Evolutionary conservation across 2,888 invertebrate genomes (phyloP), one percentile per base, ranked within the genome.

Genomic region (Hirtodrosophila cameraria): DNA sequence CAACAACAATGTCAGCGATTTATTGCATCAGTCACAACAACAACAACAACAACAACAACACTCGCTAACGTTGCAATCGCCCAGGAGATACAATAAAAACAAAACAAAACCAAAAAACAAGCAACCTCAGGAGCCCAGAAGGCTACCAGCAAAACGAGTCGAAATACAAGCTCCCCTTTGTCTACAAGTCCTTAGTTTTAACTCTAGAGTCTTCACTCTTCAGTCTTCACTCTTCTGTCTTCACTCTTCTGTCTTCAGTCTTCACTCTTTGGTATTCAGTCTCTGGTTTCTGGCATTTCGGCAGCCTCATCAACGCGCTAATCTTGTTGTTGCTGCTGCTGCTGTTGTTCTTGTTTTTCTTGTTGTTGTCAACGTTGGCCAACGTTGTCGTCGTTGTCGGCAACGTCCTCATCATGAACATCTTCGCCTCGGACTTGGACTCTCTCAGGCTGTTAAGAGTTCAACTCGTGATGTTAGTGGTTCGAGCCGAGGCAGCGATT

Each of bases 381-480:
- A 28, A 45, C 18, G 58, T 50, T 43, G 53, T 55, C 38, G 54
- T 62, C 49, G 62, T 68, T 61, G 71, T 68, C 65, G 65, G 68
- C 68, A 69, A 72, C 66, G 67, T 77, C 78, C 65, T 75, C 81
- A 68, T 81, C 81, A 81, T 66, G 72, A 66, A 63, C 72, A 73
- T 72, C 80, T 63, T 70, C 66, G 41, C 39, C 55, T 61, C 48
- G 49, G 55, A 66, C 66, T 45, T 55, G 48, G 55, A 53, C 72
- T 36, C 70, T 84, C 79, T 78, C 84, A 81, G 85, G 86, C 83
- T 72, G 88, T 86, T 88, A 84, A 86, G 83, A 88, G 88, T 88
- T 88, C 88, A 88, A 88, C 75, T 88, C 88, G 88, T 88, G 88
- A 88, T 85, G 86, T 79, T 86, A 85, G 81, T 85, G 74, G 82